Conservation (phyloP, 35 echinoderm and acorn worm genomes). For the Ophiothrix spiculata region DNA sequence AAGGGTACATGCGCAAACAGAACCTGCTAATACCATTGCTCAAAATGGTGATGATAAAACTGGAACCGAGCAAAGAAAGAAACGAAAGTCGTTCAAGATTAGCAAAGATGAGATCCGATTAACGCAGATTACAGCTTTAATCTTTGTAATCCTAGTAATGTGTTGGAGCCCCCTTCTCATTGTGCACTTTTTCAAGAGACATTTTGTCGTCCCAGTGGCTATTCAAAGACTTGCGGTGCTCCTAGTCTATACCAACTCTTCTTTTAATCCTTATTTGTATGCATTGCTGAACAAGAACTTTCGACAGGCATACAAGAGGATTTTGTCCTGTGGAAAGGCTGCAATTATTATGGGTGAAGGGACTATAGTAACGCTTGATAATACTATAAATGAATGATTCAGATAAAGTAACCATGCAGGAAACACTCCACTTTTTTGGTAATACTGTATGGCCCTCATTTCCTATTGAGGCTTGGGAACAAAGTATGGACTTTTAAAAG, state of each 20-base stretch:
- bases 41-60: background rate
- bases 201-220: constrained; percentile 19
- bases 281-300: constrained; percentile 64
- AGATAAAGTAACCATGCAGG: too few species aligned
- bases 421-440: too few species aligned
- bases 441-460: too few species aligned
- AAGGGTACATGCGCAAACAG: constrained; percentile 1
- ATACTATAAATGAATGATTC: background rate
- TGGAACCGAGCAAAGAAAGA: background rate
- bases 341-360: background rate
- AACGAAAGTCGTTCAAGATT: background rate
- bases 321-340: background rate
- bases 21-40: background rate
- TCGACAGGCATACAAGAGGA: constrained; percentile 33
- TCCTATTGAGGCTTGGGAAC: too few species aligned
- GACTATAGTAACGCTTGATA: background rate
- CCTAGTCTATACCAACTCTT: constrained; percentile 69
- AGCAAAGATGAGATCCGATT: constrained; percentile 56
- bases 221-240: constrained; percentile 36
- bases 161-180: constrained; percentile 59
- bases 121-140: constrained; percentile 58
- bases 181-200: constrained; percentile 47
- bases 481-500: too few species aligned
- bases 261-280: constrained; percentile 74
- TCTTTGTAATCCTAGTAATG: constrained; percentile 46